Percentiles rank a stretch among this genome's conserved stretches.
phyloP scores from a whole-genome alignment of 2,888 invertebrate species.

The Amphipyra berbera region DNA sequence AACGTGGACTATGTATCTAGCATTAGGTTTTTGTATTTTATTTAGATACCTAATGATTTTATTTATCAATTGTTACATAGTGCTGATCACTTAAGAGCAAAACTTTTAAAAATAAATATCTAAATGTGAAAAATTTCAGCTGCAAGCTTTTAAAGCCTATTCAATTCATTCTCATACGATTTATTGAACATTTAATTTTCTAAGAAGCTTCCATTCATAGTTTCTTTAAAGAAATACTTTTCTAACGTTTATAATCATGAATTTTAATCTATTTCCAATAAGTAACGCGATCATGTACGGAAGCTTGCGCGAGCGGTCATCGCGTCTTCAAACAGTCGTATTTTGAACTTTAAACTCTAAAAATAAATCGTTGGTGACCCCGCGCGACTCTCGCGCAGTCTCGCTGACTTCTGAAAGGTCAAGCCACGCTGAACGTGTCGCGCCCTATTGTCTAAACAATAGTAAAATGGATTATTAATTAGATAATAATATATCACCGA shows the following conservation, averaged over 20 bases:
- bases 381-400: slow-evolving; percentile 86
- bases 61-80: not conserved
- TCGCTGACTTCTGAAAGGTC: slow-evolving; percentile 87
- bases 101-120: no score
- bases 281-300: slow-evolving; percentile 64
- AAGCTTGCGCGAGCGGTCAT: slow-evolving; percentile 64
- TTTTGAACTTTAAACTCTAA: slow-evolving; percentile 91
- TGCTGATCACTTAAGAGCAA: no score
- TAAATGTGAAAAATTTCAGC: no score
- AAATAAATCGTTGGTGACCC: slow-evolving; percentile 88
- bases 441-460: slow-evolving; percentile 71
- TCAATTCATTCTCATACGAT: not conserved
- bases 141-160: not conserved
- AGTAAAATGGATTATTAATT: slow-evolving; percentile 59
- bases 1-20: no score
- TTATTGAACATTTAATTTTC: not conserved
- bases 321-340: slow-evolving; percentile 80
- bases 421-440: slow-evolving; percentile 81
- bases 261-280: slow-evolving; percentile 56
- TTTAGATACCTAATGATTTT: no score
- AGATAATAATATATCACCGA: slow-evolving; percentile 29
- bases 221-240: not conserved
- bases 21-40: no score
- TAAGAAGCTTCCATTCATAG: not conserved
- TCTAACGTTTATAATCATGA: slow-evolving; percentile 7